Percentiles rank a stretch among this genome's conserved stretches.
Evolutionary conservation across 2,888 invertebrate species (phyloP).

Genomic region (Plebejus melissa): DNA sequence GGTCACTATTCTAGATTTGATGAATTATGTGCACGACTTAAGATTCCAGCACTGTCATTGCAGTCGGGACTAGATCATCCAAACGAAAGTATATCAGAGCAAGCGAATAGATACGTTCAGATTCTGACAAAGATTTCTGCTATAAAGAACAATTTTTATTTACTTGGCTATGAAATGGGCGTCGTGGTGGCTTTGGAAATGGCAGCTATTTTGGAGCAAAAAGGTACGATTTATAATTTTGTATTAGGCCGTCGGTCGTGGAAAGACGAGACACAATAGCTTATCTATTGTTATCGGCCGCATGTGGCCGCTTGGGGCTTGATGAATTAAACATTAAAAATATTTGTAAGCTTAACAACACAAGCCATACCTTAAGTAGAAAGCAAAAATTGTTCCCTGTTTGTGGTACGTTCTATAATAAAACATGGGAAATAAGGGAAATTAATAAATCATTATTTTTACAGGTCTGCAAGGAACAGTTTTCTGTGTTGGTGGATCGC

Average conservation of each 20-base stretch:
- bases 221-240: conserved; percentile 40
- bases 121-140: conserved; percentile 38
- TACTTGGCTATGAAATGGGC: conserved; percentile 56
- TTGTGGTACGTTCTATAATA: too few species aligned
- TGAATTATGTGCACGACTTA: conserved; percentile 47
- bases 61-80: conserved; percentile 47
- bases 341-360: too few species aligned
- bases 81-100: conserved; percentile 44
- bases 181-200: conserved; percentile 50
- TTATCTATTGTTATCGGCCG: too few species aligned
- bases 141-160: conserved; percentile 42
- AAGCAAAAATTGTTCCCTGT: too few species aligned
- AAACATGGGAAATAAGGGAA: too few species aligned
- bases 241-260: too few species aligned
- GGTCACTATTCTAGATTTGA: conserved; percentile 47
- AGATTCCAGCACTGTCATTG: conserved; percentile 49
- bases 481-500: conserved; percentile 51
- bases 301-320: too few species aligned
- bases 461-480: conserved; percentile 54
- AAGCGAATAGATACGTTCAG: conserved; percentile 47
- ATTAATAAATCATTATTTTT: conserved; percentile 29
- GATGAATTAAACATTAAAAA: too few species aligned
- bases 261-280: too few species aligned
- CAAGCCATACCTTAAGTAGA: too few species aligned
- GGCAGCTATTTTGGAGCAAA: conserved; percentile 51